Base-by-base conservation (phyloP, 2,888 invertebrate genomes). In the Nymphalis urticae region DNA sequence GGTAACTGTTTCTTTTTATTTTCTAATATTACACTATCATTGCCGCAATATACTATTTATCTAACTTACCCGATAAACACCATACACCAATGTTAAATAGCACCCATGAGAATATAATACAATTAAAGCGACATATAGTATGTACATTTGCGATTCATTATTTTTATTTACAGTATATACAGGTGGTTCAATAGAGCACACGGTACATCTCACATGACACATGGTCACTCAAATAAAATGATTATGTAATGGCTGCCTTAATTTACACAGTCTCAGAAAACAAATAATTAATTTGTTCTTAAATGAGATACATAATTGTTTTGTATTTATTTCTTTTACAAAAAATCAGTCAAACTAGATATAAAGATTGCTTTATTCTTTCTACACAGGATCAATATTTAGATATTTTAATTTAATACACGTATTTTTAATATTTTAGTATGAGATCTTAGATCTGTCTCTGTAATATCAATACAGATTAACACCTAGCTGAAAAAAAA, bases 101-200 rank as follows among this genome's bases (percentile, higher is more conserved):
- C 92, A 92, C 92, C 92, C 91, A 88, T 91, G 83, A 86, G 82
- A 87, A 88, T 89, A 89, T 85, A 83, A 82, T 87, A 90, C 87
- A 88, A 80, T 85, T 86, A 90, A 90, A 90, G 90, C 90, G 77
- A 85, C 77, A 83, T 79, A 77, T 79, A 77, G 77, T 79, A 80
- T 80, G 75, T 80, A 81, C 79, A 79, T 73, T 77, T 74, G 71
- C 73, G 67, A 74, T 56, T 27, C 78, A 73, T 74, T 89, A 88
- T 88, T 77, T 88, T 74, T 89, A 88, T 88, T 77, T 88, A 89
- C 87, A 90, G 69, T 85, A 78, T 87, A 88, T 86, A 88, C 58
- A 76, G 74, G 73, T 82, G 84, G 80, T 85, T 56, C 62, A 62
- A 62, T 54, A 62, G 66, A 67, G 85, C 83, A 82, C 84, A 85